Evolutionary conservation across 2,888 invertebrate species (phyloP).

Genomic region (Aphidius colemani): DNA sequence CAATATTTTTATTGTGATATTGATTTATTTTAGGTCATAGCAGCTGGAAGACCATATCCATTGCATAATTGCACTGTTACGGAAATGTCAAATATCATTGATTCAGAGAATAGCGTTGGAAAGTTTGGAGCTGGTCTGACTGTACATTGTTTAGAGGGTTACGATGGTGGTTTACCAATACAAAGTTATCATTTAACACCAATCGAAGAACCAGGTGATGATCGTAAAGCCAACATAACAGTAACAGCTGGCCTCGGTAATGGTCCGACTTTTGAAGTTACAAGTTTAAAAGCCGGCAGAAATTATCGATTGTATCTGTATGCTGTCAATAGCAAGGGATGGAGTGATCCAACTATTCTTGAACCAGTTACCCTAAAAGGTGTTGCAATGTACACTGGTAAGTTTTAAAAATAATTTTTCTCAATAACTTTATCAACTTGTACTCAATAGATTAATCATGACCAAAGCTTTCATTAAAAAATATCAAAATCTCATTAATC

Average conservation of each 20-base stretch:
- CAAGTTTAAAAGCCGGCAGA: slow-evolving; percentile 73
- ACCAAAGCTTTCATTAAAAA: neutral
- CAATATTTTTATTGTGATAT: slow-evolving; percentile 13
- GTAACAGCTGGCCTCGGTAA: slow-evolving; percentile 66
- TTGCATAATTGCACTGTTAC: slow-evolving; percentile 86
- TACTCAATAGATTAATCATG: too few species aligned
- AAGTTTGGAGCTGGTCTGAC: slow-evolving; percentile 71
- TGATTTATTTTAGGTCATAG: slow-evolving; percentile 47
- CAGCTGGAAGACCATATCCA: slow-evolving; percentile 74
- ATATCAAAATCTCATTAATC: slow-evolving; percentile 3
- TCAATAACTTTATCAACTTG: too few species aligned
- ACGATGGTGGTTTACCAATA: slow-evolving; percentile 81
- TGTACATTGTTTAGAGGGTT: slow-evolving; percentile 86
- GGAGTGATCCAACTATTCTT: slow-evolving; percentile 80
- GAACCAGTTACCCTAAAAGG: slow-evolving; percentile 85
- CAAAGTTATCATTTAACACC: slow-evolving; percentile 53
- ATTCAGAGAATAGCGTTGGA: slow-evolving; percentile 54
- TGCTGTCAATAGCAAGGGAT: slow-evolving; percentile 86
- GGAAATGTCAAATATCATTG: slow-evolving; percentile 71
- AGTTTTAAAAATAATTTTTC: slow-evolving; percentile 44
- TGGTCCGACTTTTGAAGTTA: slow-evolving; percentile 72
- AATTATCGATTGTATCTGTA: slow-evolving; percentile 82
- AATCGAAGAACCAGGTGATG: slow-evolving; percentile 48
- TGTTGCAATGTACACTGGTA: slow-evolving; percentile 83
- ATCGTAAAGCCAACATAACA: slow-evolving; percentile 48